A percentile compares a stretch with the other conserved stretches of the same genome.
Evolutionary conservation across 1,140 invertebrate genomes (phyloP).

Genomic region (Myzus persicae): DNA sequence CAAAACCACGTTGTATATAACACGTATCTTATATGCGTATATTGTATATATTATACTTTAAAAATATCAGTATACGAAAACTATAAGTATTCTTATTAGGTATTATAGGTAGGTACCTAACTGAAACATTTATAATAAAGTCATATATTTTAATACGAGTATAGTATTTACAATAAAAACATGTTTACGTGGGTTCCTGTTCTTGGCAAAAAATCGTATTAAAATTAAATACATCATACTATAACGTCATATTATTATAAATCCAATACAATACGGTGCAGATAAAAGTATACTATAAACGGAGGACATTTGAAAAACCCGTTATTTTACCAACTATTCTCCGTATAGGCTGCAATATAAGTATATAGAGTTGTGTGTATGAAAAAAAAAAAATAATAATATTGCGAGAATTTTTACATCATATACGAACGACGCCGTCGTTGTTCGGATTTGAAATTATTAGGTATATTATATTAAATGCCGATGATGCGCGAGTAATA

Average conservation of each 20-base stretch:
- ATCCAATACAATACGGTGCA: not conserved
- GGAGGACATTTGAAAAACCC: conserved; percentile 27
- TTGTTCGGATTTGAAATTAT: not conserved
- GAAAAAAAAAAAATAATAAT: not conserved
- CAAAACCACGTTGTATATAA: not conserved
- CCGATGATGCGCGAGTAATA: not conserved
- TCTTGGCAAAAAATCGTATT: not conserved
- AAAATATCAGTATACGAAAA: not conserved
- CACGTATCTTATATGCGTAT: no score
- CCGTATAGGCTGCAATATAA: not conserved
- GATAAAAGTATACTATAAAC: not conserved
- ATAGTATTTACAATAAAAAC: not conserved
- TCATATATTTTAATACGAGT: not conserved
- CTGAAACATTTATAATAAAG: not conserved
- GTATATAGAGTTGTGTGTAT: not conserved
- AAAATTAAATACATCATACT: not conserved
- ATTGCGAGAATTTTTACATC: not conserved
- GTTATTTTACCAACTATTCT: conserved; percentile 5
- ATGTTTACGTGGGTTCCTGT: not conserved
- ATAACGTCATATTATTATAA: not conserved
- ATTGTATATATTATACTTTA: not conserved
- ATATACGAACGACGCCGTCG: not conserved
- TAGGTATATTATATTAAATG: not conserved
- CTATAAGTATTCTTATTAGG: not conserved
- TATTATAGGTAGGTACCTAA: not conserved